Evolutionary conservation across 2,888 invertebrate genomes (phyloP).

Genomic region (Volucella bombylans): DNA sequence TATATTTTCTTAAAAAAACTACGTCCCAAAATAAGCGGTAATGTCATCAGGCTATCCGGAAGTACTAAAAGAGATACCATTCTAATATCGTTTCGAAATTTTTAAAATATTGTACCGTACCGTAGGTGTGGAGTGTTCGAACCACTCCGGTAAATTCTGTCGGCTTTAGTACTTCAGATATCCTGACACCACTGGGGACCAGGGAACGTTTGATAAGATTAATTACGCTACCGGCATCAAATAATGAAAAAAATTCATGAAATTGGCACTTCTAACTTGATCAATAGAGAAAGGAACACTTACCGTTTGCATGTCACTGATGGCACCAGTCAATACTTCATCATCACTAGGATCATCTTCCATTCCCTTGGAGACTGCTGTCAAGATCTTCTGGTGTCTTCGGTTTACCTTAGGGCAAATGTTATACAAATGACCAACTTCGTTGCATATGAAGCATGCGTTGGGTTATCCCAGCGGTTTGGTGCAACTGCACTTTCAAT

Average conservation of each 20-base stretch:
- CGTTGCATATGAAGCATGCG: slow-evolving; percentile 45
- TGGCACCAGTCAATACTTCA: slow-evolving; percentile 28
- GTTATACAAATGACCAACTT: slow-evolving; percentile 15
- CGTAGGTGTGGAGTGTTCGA: slow-evolving; percentile 12
- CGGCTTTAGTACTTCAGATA: not conserved
- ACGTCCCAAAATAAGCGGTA: slow-evolving; percentile 44
- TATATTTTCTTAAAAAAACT: slow-evolving; percentile 10
- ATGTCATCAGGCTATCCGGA: slow-evolving; percentile 25
- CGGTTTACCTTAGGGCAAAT: slow-evolving; percentile 33
- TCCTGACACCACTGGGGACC: slow-evolving; percentile 3
- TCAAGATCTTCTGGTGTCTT: slow-evolving; percentile 40
- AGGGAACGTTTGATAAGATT: slow-evolving; percentile 20
- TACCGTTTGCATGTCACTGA: slow-evolving; percentile 37
- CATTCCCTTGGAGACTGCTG: slow-evolving; percentile 28
- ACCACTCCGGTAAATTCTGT: slow-evolving; percentile 11
- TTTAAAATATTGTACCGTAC: slow-evolving; percentile 24
- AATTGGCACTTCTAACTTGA: not conserved
- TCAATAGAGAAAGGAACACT: slow-evolving; percentile 20
- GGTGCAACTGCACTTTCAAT: slow-evolving; percentile 38
- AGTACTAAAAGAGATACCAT: slow-evolving; percentile 8
- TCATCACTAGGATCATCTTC: slow-evolving; percentile 9
- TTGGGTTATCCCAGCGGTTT: slow-evolving; percentile 18
- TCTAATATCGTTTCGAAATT: not conserved
- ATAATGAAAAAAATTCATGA: slow-evolving; percentile 38
- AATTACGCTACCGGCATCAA: slow-evolving; percentile 33